phyloP scores from a whole-genome alignment of 2,888 invertebrate species.

The Machimus rusticus region DNA sequence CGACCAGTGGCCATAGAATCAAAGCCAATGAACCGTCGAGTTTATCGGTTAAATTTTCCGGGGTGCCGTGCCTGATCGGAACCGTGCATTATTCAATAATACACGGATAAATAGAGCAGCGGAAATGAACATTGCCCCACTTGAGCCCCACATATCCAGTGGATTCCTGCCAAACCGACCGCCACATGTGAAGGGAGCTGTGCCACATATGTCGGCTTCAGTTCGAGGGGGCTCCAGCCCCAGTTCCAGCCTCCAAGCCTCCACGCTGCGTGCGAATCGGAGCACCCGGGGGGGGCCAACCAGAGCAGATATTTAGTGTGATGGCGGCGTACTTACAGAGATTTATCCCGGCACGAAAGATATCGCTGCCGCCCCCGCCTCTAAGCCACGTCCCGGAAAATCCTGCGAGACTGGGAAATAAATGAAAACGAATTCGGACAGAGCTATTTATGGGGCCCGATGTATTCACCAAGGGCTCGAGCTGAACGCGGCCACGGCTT shows the following conservation, averaged over 20 bases:
- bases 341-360: neutral
- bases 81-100: slow-evolving; percentile 16
- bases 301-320: neutral
- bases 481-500: neutral
- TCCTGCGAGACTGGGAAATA: neutral
- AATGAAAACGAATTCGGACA: neutral
- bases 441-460: neutral
- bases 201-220: neutral
- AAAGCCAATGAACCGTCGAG: neutral
- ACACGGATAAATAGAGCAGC: slow-evolving; percentile 4
- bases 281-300: neutral
- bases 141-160: neutral
- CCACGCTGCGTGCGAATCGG: neutral
- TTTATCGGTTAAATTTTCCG: slow-evolving; percentile 23
- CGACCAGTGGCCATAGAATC: neutral
- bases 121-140: neutral
- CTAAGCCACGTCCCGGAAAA: neutral
- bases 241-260: neutral
- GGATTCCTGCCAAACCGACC: neutral
- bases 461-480: neutral
- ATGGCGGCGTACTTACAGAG: neutral
- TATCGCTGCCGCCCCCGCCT: neutral
- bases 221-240: neutral
- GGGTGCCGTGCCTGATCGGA: slow-evolving; percentile 1
- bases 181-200: neutral